Evolutionary conservation across 2,888 invertebrate genomes (phyloP), one percentile per base, ranked within the genome.

Genomic region (Euphydryas editha): DNA sequence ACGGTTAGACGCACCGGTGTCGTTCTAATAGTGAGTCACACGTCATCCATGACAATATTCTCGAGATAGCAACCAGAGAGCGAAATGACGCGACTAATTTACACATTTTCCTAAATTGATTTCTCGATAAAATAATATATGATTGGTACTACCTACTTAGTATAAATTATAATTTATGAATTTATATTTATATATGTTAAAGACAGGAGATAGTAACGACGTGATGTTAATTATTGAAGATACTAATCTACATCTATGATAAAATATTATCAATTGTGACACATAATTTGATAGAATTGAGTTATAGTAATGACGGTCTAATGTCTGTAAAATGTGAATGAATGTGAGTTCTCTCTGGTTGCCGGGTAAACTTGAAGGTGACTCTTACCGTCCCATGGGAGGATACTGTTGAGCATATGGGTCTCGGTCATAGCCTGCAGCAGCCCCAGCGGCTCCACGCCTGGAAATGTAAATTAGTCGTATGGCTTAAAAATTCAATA

Each of bases 391-490:
- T 83, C 89, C 92, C 87, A 92, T 88, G 10, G 92, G 90, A 0
- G 92, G 84, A 81, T 93, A 93, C 75, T 89, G 91, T 74, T 92
- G 93, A 0, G 85, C 86, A 30, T 93, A 93, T 6, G 92, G 92
- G 66, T 93, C 93, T 68, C 93, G 73, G 69, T 93, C 93, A 49
- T 92, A 92, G 58, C 93, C 93, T 13, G 86, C 88, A 0, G 86
- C 86, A 15, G 85, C 86, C 0, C 81, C 85, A 0, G 81, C 87
- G 4, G 85, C 86, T 36, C 88, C 88, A n/a, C 86, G 84, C 93
- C 85, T 93, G 87, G 0, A 78, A 84, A 44, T 44, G 3, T n/a
- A 44, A 44, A 36, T 4, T 39, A n/a, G n/a, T n/a, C n/a, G n/a
- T 39, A 39, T 39, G 13, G 39, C 13, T 39, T 39, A 11, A 10